Base-by-base conservation (phyloP, 37 sponge, comb jelly and placozoan species). In the Sycon ciliatum region DNA sequence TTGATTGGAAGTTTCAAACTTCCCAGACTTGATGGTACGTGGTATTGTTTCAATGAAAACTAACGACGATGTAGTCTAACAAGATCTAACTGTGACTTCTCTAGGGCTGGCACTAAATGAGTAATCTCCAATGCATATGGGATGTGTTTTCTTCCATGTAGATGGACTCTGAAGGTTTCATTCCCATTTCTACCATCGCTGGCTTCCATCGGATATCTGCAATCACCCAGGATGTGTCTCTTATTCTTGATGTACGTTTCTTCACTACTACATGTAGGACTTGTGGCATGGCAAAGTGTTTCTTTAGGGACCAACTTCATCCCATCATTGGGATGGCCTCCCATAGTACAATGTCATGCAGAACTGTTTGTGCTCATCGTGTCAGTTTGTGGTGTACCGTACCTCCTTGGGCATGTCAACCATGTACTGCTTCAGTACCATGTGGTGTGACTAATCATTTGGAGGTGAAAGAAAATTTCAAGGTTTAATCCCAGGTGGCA, bases 81-180 rank as follows among this genome's bases (percentile, higher is more conserved):
- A n/a, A n/a, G n/a, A n/a, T n/a, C n/a, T n/a, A n/a, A n/a, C n/a
- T n/a, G n/a, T n/a, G n/a, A n/a, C n/a, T n/a, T n/a, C n/a, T 9
- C 63, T 11, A 60, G 9, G 11, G 49, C 49, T 42, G 63, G 63
- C 11, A 18, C 30, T n/a, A 22, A 11, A n/a, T 60, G 9, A 22
- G 63, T 24, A 30, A 18, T 60, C 7, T 11, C 22, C 9, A 11
- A 22, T 60, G 27, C 63, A 7, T 60, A 60, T 60, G 63, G 16
- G 26, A 60, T 60, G 63, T 79, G 75, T 35, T 74, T 52, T 22
- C 23, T 75, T 39, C 83, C 83, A 32, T 79, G 0, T 70, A 98
- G 94, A 98, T 98, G 99, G 88, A 92, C 49, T 57, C 69, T 34
- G 90, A 89, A 46, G 99, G 99, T 1, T 98, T 71, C 76, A 90